Evolutionary conservation across 2,113 vertebrate genomes (phyloP).

Genomic region (Felis catus): DNA sequence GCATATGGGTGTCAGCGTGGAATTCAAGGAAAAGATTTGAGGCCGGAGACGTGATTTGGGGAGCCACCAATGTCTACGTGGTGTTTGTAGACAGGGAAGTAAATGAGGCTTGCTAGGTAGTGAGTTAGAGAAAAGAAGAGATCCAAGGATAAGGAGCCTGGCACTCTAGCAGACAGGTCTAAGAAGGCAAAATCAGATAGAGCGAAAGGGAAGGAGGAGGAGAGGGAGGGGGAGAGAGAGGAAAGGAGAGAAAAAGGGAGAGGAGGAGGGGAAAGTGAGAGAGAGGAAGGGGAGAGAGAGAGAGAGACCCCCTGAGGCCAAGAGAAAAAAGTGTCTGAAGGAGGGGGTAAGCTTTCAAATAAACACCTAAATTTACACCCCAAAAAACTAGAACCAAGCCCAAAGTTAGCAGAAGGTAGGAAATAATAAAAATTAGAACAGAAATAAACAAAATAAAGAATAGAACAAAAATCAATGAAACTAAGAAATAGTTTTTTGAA

Average conservation of each 20-base stretch:
- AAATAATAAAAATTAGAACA: neutral
- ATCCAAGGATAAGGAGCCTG: neutral
- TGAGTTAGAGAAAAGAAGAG: neutral
- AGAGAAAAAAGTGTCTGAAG: neutral
- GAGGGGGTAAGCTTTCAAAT: neutral
- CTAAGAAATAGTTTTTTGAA: neutral
- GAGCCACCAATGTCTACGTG: neutral
- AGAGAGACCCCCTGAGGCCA: neutral
- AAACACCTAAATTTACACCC: neutral
- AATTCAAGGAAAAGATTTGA: neutral
- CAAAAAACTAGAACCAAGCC: neutral
- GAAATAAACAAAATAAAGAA: neutral
- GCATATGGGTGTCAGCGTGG: neutral
- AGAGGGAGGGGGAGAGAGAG: neutral
- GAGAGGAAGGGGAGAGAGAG: too few relatives aligned
- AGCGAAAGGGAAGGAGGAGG: too few relatives aligned
- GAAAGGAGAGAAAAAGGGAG: neutral
- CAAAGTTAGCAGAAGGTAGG: neutral
- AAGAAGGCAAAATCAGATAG: neutral
- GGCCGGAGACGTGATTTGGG: neutral
- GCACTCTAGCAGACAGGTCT: neutral
- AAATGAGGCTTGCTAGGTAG: neutral
- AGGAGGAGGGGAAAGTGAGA: accelerated
- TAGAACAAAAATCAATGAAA: neutral
- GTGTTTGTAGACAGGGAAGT: neutral